Base-by-base conservation (phyloP, 30 jellyfish, hydroid and myxozoan species). In the Chironex yamaguchii region DNA sequence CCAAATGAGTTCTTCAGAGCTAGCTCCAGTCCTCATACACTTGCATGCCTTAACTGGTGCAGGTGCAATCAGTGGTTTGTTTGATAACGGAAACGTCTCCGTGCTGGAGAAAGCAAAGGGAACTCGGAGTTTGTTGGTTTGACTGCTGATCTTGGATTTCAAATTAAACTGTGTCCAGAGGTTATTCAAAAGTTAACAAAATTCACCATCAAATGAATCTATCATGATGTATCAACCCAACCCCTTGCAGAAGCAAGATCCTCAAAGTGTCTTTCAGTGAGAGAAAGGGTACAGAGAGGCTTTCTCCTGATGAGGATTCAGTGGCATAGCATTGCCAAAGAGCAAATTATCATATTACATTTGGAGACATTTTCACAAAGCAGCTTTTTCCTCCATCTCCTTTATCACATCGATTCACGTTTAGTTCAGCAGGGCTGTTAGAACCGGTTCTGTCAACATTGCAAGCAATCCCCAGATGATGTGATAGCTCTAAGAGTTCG, bases 301-400 rank as follows among this genome's bases (percentile, higher is more conserved):
- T 71, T 34, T 69, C 84, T 71, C 71, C 84, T 34, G 71, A 36
- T 36, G 75, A 30, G 23, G 84, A 71, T 36, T 71, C 84, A 71
- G 25, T 71, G 14, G 74, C 84, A 29, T 34, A 29, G 48, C 71
- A 67, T 67, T 20, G 67, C 69, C 81, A 64, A 67, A 0, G 81
- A 14, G 81, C 81, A 67, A 67, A 67, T 67, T 26, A 30, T 26
- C 81, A 67, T 14, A 25, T 31, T n/a, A 30, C 67, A 30, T 67
- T n/a, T 67, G 81, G 81, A 67, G 66, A 2, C 12, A 30, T 30
- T 67, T 0, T 24, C 0, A 20, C 67, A 23, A 12, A 12, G 29
- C 75, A 62, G 75, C n/a, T 62, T 21, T 21, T n/a, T 21, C 33
- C 75, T 9, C 75, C n/a, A 62, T 21, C 27, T 12, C 33, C 33